Percentiles rank a stretch among this genome's conserved stretches.
Evolutionary conservation across 1,140 invertebrate species (phyloP).

Genomic region (Lepidostoma basale): DNA sequence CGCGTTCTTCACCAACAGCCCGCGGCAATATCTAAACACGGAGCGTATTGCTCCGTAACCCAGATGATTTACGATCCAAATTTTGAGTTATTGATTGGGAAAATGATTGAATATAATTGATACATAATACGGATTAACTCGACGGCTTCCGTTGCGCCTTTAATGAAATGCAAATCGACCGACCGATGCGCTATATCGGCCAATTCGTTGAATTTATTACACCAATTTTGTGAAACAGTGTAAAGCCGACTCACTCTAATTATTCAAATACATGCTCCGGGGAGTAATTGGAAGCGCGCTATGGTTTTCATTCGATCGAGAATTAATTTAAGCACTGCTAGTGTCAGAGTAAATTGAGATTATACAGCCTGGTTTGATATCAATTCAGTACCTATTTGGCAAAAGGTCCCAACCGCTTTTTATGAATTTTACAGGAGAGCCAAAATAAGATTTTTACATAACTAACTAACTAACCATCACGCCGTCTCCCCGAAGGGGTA

Average conservation of each 20-base stretch:
- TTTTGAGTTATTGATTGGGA: conserved; percentile 8
- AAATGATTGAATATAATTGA: conserved; percentile 7
- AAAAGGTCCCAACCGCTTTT: no score
- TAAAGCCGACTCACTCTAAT: conserved; percentile 10
- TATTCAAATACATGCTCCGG: not conserved
- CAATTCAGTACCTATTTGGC: no score
- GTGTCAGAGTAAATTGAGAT: no score
- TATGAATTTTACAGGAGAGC: no score
- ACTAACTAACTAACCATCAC: no score
- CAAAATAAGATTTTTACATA: no score
- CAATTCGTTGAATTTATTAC: conserved; percentile 13
- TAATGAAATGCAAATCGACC: not conserved
- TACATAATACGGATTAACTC: conserved; percentile 10
- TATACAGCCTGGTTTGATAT: no score
- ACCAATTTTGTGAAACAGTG: not conserved
- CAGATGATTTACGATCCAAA: conserved; percentile 1
- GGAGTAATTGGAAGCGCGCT: not conserved
- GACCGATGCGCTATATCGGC: not conserved
- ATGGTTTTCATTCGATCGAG: not conserved
- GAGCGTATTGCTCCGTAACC: not conserved
- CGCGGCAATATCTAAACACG: not conserved
- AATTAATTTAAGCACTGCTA: no score
- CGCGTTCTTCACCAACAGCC: no score
- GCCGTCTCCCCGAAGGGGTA: no score
- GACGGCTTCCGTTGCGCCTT: not conserved